A percentile compares a stretch with the other conserved stretches of the same genome.
Evolutionary conservation across 2,797 vertebrate genomes (phyloP).

Genomic region (Nannoperca obscura): DNA sequence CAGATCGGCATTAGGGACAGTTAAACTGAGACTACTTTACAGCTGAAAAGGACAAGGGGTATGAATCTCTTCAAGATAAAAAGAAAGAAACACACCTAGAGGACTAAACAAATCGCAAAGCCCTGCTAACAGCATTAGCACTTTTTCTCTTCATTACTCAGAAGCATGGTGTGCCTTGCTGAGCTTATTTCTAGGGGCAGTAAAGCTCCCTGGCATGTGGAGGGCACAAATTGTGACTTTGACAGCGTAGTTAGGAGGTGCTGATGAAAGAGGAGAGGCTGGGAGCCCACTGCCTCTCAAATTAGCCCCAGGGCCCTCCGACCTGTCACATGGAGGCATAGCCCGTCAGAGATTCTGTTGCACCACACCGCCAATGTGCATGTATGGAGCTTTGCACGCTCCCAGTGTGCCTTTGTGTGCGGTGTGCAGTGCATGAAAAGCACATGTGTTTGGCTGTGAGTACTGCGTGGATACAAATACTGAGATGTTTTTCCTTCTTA

Average conservation of each 20-base stretch:
- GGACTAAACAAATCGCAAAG: constrained; percentile 32
- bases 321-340: constrained; percentile 72
- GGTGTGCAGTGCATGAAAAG: constrained; percentile 27
- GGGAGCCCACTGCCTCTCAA: constrained; percentile 78
- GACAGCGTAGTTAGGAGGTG: constrained; percentile 86
- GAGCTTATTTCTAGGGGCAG: constrained; percentile 74
- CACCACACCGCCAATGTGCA: constrained; percentile 37
- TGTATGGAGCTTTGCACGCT: constrained; percentile 35
- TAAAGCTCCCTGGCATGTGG: constrained; percentile 67
- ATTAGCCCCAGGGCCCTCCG: constrained; percentile 78
- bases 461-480: constrained; percentile 28
- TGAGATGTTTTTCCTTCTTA: constrained; percentile 36
- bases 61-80: constrained; percentile 12
- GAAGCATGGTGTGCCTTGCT: constrained; percentile 33
- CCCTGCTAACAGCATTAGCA: constrained; percentile 17
- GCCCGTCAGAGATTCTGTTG: constrained; percentile 71
- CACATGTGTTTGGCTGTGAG: constrained; percentile 52
- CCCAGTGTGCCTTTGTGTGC: constrained; percentile 22
- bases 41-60: not conserved
- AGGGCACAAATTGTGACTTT: constrained; percentile 63
- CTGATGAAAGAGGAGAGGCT: constrained; percentile 86
- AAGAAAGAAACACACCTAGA: constrained; percentile 1
- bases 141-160: constrained; percentile 48
- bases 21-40: constrained; percentile 4
- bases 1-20: constrained; percentile 26